Conservation (phyloP, 2,113 vertebrate species). For the Bagarius yarrelli region DNA sequence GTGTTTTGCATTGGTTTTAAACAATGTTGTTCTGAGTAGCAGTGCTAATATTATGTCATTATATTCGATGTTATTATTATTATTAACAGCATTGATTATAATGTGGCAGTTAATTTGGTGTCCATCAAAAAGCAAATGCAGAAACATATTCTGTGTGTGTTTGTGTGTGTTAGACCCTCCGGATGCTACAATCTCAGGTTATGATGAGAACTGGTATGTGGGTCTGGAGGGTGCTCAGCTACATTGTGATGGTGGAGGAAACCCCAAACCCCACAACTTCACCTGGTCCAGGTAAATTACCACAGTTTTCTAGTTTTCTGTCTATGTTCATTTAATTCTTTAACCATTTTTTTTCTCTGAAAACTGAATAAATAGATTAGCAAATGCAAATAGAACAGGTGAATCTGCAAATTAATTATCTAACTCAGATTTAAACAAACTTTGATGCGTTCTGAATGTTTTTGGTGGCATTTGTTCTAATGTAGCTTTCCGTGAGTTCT, state of each 20-base stretch:
- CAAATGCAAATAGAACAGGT: no score
- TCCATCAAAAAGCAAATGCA: background rate
- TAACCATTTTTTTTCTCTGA: background rate
- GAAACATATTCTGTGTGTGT: constrained; percentile 20
- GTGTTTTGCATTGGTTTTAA: background rate
- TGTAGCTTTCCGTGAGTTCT: background rate
- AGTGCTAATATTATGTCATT: background rate
- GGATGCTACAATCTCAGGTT: constrained; percentile 61
- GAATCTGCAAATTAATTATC: background rate
- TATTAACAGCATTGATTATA: background rate
- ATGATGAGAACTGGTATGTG: constrained; percentile 57
- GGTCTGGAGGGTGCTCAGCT: constrained; percentile 63
- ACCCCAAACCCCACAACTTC: constrained; percentile 77
- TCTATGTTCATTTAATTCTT: background rate
- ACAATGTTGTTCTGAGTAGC: background rate
- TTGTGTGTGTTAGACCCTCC: constrained; percentile 64
- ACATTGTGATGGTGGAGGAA: constrained; percentile 72
- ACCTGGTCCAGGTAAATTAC: constrained; percentile 82
- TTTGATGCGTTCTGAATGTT: background rate
- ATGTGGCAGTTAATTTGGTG: background rate
- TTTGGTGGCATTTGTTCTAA: background rate
- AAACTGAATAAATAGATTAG: background rate
- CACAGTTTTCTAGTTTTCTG: constrained; percentile 25
- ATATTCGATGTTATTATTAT: background rate
- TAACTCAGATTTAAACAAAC: background rate